Conservation (phyloP, 2,113 vertebrate genomes). For the Amblyopsis rosae region DNA sequence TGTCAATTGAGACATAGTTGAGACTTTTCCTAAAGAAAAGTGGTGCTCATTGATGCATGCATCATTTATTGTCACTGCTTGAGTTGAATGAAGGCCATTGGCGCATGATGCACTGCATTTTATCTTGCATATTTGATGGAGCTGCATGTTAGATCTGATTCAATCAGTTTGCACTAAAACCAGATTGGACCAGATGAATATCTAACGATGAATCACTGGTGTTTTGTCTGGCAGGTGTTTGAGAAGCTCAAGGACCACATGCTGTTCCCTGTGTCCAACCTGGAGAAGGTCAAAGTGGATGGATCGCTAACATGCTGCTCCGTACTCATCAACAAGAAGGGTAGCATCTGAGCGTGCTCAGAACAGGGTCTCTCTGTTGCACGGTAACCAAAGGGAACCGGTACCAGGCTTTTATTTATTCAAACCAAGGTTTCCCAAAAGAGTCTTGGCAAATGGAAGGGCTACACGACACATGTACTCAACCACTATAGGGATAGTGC, state of each 20-base stretch:
- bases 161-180: background rate
- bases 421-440: conserved; percentile 15
- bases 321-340: conserved; percentile 89
- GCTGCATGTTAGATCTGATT: too few species aligned
- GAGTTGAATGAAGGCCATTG: too few species aligned
- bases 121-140: too few species aligned
- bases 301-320: conserved; percentile 90
- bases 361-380: conserved; percentile 53
- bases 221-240: conserved; percentile 81
- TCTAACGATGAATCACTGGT: background rate
- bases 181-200: background rate
- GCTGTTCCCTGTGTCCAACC: conserved; percentile 87
- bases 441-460: background rate
- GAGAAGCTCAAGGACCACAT: conserved; percentile 95
- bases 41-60: background rate
- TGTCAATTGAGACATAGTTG: background rate
- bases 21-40: conserved; percentile 6
- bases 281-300: conserved; percentile 88
- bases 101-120: too few species aligned
- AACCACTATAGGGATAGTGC: background rate
- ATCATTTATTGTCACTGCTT: background rate
- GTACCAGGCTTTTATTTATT: background rate
- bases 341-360: conserved; percentile 77
- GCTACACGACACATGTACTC: background rate
- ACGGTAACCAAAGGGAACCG: conserved; percentile 10